Percentiles rank a stretch among this genome's conserved stretches.
Evolutionary conservation across 1,140 invertebrate species (phyloP).

Genomic region (Oedothorax gibbosus): DNA sequence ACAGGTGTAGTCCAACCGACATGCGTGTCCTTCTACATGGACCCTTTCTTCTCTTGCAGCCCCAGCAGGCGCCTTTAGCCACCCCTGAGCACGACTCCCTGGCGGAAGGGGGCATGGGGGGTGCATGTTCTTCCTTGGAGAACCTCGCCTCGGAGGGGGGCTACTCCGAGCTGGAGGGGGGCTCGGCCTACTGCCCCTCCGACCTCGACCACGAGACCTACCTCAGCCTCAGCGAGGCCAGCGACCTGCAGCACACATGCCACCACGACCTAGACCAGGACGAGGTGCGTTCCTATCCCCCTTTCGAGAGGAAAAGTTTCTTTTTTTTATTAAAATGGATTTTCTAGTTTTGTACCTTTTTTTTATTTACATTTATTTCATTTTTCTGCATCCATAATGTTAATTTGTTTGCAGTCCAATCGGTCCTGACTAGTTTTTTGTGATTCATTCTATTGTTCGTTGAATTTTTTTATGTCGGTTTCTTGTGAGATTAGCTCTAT

Average conservation of each 20-base stretch:
- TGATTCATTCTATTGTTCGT: too few relatives aligned
- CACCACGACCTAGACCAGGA: conserved; percentile 22
- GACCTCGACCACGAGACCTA: conserved; percentile 57
- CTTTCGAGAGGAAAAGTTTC: too few relatives aligned
- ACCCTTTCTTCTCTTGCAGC: neutral
- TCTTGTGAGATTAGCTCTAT: too few relatives aligned
- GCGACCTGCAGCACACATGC: conserved; percentile 40
- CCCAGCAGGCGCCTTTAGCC: conserved; percentile 71
- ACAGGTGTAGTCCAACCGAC: too few relatives aligned
- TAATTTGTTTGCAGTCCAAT: too few relatives aligned
- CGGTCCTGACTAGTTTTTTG: too few relatives aligned
- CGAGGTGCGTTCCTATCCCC: neutral
- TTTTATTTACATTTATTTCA: too few relatives aligned
- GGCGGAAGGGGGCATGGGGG: conserved; percentile 70
- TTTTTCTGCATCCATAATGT: too few relatives aligned
- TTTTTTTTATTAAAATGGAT: too few relatives aligned
- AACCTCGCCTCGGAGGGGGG: conserved; percentile 61
- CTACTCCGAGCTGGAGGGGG: conserved; percentile 28
- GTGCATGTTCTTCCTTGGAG: conserved; percentile 67
- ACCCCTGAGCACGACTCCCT: conserved; percentile 75
- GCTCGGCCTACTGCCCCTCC: conserved; percentile 15
- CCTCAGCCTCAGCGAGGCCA: conserved; percentile 50
- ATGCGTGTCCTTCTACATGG: too few relatives aligned
- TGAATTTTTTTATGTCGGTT: too few relatives aligned
- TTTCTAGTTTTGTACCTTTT: too few relatives aligned